Conservation (phyloP, 2,113 vertebrate species). For the Zeus faber region DNA sequence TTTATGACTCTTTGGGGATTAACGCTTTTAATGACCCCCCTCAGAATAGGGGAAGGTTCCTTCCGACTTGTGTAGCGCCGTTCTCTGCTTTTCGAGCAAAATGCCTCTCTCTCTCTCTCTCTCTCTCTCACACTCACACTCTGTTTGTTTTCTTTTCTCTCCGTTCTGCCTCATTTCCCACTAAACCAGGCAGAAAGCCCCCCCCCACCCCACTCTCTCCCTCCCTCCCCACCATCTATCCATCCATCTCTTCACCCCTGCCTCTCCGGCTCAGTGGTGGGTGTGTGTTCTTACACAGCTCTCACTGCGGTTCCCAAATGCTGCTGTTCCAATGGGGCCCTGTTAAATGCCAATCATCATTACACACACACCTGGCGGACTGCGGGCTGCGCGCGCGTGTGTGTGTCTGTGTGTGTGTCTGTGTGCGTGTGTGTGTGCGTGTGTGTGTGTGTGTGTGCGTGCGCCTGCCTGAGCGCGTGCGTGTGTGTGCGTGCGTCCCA, state of each 20-base stretch:
- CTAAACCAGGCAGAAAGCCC: constrained; percentile 11
- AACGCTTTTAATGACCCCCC: neutral
- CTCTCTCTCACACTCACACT: neutral
- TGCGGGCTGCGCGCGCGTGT: neutral
- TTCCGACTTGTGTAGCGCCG: neutral
- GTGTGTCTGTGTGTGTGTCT: neutral
- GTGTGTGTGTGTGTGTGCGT: constrained; percentile 13
- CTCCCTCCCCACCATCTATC: too few relatives aligned
- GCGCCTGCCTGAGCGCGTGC: too few relatives aligned
- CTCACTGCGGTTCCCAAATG: constrained; percentile 10
- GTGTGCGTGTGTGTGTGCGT: neutral
- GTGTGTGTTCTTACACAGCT: constrained; percentile 25
- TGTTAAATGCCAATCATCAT: constrained; percentile 12
- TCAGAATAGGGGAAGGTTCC: too few relatives aligned
- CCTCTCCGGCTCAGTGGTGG: neutral
- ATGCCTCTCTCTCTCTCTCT: neutral
- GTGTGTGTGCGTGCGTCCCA: neutral
- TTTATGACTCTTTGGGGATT: neutral
- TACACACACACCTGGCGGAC: constrained; percentile 3
- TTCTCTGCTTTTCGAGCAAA: neutral
- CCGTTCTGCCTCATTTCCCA: constrained; percentile 10
- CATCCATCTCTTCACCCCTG: too few relatives aligned
- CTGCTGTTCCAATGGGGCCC: constrained; percentile 3
- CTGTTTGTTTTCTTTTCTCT: constrained; percentile 5
- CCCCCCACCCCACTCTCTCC: neutral